A percentile compares a stretch with the other conserved stretches of the same genome.
Conservation (phyloP, 1,140 invertebrate genomes). For the Hyposmocoma kahamanoa region DNA sequence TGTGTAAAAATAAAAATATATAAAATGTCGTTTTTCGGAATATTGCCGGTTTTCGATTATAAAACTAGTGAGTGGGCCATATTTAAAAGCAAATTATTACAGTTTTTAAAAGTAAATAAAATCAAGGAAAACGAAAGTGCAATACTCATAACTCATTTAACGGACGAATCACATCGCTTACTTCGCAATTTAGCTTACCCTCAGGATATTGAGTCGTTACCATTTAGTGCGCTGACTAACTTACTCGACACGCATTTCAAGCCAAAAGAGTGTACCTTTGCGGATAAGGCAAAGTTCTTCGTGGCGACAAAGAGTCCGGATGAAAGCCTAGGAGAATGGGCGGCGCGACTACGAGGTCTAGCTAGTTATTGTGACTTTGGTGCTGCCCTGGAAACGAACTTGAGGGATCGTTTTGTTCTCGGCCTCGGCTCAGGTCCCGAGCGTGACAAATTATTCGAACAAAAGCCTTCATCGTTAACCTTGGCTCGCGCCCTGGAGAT, state of each 20-base stretch:
- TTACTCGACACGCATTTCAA: slow-evolving; percentile 15
- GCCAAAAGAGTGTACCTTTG: slow-evolving; percentile 10
- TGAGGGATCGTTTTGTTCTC: slow-evolving; percentile 13
- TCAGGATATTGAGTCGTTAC: background rate
- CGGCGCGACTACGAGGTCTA: slow-evolving; percentile 10
- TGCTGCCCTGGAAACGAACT: slow-evolving; percentile 6
- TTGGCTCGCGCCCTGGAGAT: slow-evolving; percentile 1
- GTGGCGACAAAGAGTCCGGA: slow-evolving; percentile 5
- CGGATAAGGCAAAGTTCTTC: slow-evolving; percentile 12
- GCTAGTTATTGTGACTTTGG: slow-evolving; percentile 10
- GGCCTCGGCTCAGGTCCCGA: slow-evolving; percentile 9
- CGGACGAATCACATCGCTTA: slow-evolving; percentile 13
- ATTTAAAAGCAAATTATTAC: slow-evolving; percentile 7
- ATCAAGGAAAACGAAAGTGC: slow-evolving; percentile 2
- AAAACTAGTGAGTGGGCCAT: slow-evolving; percentile 12
- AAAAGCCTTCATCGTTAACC: background rate
- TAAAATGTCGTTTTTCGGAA: slow-evolving; percentile 9
- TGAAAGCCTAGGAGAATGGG: slow-evolving; percentile 15
- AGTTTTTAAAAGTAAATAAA: slow-evolving; percentile 10
- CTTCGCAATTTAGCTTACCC: slow-evolving; percentile 11
- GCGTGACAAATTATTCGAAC: slow-evolving; percentile 9
- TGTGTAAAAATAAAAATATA: no score
- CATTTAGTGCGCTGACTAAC: slow-evolving; percentile 3
- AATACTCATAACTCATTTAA: slow-evolving; percentile 10
- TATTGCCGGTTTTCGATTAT: slow-evolving; percentile 8